Evolutionary conservation across 2,797 vertebrate genomes (phyloP).

Genomic region (Sparus aurata): DNA sequence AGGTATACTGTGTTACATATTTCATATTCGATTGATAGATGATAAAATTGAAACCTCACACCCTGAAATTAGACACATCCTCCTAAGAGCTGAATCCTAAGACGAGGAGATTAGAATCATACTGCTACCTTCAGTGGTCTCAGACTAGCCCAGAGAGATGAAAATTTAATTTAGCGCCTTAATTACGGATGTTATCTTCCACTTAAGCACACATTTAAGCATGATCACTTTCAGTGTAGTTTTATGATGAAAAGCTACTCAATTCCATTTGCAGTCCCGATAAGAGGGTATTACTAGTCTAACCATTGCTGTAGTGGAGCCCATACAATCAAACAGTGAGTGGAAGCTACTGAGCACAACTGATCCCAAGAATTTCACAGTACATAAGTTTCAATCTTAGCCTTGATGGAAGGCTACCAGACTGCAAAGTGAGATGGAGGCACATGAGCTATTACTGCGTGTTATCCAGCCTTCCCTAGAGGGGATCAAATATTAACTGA

Average conservation of each 20-base stretch:
- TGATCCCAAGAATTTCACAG: conserved; percentile 87
- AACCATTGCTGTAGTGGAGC: conserved; percentile 78
- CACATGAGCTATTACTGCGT: conserved; percentile 73
- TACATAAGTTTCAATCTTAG: conserved; percentile 88
- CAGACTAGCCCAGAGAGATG: conserved; percentile 82
- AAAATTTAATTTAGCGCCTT: conserved; percentile 87
- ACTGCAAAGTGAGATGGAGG: conserved; percentile 81
- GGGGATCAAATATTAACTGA: conserved; percentile 76
- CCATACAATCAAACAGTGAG: conserved; percentile 83
- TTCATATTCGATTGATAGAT: conserved; percentile 69
- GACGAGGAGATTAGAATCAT: conserved; percentile 79
- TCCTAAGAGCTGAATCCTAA: conserved; percentile 73
- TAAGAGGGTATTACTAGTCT: conserved; percentile 86
- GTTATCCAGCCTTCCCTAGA: conserved; percentile 72
- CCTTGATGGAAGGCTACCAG: conserved; percentile 82
- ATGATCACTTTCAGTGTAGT: conserved; percentile 84
- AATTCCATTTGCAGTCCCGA: conserved; percentile 83
- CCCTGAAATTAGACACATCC: conserved; percentile 85
- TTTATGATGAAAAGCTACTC: conserved; percentile 85
- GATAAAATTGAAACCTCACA: conserved; percentile 82
- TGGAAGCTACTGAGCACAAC: conserved; percentile 85
- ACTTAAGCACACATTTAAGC: conserved; percentile 84
- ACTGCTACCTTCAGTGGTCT: conserved; percentile 83
- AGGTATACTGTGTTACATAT: conserved; percentile 60
- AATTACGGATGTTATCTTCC: conserved; percentile 87